These are phyloP conservation scores for Megathymus violae DNA, from an alignment of 1,140 invertebrate species.

Conservation along the genomic window DNA sequence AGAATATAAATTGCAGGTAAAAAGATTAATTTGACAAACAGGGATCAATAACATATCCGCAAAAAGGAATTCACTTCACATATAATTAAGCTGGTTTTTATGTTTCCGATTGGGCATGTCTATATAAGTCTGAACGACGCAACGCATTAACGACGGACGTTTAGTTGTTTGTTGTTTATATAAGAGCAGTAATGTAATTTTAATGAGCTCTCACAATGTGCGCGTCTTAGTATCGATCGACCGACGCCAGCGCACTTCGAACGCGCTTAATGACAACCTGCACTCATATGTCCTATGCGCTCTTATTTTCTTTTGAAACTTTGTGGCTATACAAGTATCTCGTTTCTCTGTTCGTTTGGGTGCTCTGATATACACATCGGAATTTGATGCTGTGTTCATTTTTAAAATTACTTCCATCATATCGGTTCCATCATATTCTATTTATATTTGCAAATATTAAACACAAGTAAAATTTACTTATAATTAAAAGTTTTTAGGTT, in stretches of 20 bases:
- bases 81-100: slow-evolving; percentile 48
- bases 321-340: slow-evolving; percentile 7
- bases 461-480: too few species aligned
- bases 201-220: slow-evolving; percentile 80
- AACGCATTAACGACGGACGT: slow-evolving; percentile 77
- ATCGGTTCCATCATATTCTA: too few species aligned
- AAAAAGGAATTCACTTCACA: slow-evolving; percentile 48
- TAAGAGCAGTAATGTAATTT: slow-evolving; percentile 82
- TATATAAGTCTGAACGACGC: slow-evolving; percentile 69
- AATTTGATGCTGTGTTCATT: too few species aligned
- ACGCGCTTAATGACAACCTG: slow-evolving; percentile 44
- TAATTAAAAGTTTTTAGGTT: too few species aligned
- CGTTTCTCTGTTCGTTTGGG: too few species aligned
- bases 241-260: slow-evolving; percentile 45
- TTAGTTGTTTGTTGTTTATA: slow-evolving; percentile 81
- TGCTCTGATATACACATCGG: too few species aligned
- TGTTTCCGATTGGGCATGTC: slow-evolving; percentile 64
- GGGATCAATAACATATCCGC: slow-evolving; percentile 37
- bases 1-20: not conserved
- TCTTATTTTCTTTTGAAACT: slow-evolving; percentile 11
- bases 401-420: too few species aligned
- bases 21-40: not conserved
- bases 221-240: slow-evolving; percentile 54
- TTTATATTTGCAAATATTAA: too few species aligned
- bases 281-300: slow-evolving; percentile 7